Base-by-base conservation (phyloP, 2,113 vertebrate genomes). In the Ceuthmochares aereus region DNA sequence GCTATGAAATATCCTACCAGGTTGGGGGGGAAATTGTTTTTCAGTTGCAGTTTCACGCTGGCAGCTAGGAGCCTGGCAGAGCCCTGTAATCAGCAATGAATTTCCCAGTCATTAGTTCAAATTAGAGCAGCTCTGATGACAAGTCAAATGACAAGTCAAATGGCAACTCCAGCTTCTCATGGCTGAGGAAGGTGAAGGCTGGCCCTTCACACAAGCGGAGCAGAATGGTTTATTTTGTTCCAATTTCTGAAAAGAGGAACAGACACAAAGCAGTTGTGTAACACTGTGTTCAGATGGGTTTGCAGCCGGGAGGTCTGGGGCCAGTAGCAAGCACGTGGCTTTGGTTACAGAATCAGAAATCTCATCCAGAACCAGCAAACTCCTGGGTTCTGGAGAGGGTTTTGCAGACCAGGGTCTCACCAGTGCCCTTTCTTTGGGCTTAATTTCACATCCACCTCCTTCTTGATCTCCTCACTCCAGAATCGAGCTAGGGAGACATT, bases 21-120 rank as follows among this genome's bases (percentile, higher is more conserved):
- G 37, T 11, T 56, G 25, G 49, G 23, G 27, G 0, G 45, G 25
- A 9, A 34, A 6, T 12, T n/a, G 30, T 12, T 15, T 45, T 84
- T 66, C 6, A 60, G 40, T 78, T 12, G 56, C 0, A 5, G 25
- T 25, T 26, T 27, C 20, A 30, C 0, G 4, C 60, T 77, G 52
- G 49, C 81, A 92, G 60, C 66, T 4, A 1, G 23, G 47, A 59
- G 81, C 70, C 85, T 90, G 69, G 89, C 87, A 90, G 43, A 34
- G 84, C 82, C 72, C 79, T 75, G 70, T 20, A 69, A 93, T 86
- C 91, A 96, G 77, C 91, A 69, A 26, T 26, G 51, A 74, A 69
- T 47, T 95, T 74, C 79, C 73, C 81, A 91, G 84, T 91, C 90
- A 87, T 97, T 97, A 97, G 86, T 37, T 88, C 96, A 84, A 95